A percentile compares a stretch with the other conserved stretches of the same genome.
Conservation (phyloP, 2,113 vertebrate species). For the Psittacula cyanocephala region DNA sequence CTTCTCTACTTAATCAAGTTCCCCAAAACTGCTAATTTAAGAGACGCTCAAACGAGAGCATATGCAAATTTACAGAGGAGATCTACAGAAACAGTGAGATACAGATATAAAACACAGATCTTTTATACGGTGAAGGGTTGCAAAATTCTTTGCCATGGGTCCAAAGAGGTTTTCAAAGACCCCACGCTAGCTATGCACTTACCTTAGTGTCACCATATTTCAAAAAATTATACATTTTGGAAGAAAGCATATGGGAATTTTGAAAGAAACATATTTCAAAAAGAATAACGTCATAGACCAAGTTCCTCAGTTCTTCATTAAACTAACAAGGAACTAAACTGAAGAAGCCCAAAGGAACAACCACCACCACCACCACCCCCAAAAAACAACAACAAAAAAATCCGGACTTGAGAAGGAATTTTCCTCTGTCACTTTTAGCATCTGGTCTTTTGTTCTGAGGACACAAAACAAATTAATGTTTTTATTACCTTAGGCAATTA, state of each 20-base stretch:
- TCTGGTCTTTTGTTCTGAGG: not conserved
- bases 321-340: not conserved
- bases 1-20: not conserved
- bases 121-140: not conserved
- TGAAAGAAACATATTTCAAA: not conserved
- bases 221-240: not conserved
- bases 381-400: not conserved
- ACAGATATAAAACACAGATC: not conserved
- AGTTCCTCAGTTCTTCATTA: not conserved
- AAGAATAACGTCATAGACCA: not conserved
- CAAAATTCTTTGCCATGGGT: not conserved
- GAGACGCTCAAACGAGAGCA: not conserved
- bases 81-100: not conserved
- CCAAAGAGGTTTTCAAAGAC: not conserved
- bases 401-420: not conserved
- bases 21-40: not conserved
- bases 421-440: not conserved
- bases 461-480: not conserved
- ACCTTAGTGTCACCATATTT: not conserved
- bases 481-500: not conserved
- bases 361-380: not conserved
- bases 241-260: not conserved
- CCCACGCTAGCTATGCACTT: not conserved
- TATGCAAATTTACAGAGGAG: not conserved
- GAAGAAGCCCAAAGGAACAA: not conserved